These are phyloP conservation scores for Progne subis DNA, from an alignment of 2,113 vertebrate genomes.

Conservation along the genomic window DNA sequence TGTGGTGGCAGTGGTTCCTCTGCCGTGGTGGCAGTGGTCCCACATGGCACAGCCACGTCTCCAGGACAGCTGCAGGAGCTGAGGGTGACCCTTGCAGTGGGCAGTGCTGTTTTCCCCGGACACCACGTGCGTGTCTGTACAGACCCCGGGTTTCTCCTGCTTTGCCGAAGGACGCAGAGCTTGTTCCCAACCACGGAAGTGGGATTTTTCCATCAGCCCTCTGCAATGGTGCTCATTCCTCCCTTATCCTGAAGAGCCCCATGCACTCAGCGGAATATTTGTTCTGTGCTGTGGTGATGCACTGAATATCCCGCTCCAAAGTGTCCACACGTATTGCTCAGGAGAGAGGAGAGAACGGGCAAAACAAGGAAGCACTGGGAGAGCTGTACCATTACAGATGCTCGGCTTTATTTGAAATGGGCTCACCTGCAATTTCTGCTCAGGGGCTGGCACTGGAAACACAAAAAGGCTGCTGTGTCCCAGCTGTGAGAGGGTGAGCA, in stretches of 20 bases:
- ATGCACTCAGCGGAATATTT: neutral
- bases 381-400: too few species aligned
- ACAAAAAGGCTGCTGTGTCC: neutral
- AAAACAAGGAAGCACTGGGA: neutral
- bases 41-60: accelerated
- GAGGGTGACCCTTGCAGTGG: too few species aligned
- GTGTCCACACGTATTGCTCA: accelerated
- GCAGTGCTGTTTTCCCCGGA: neutral
- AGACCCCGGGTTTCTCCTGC: neutral
- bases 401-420: neutral
- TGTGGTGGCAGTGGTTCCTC: too few species aligned
- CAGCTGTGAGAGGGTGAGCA: neutral
- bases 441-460: neutral
- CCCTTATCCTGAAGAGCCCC: neutral
- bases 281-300: neutral
- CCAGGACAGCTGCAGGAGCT: neutral
- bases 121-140: accelerated
- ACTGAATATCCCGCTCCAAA: neutral
- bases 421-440: neutral
- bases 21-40: neutral
- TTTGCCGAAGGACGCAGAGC: neutral
- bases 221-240: neutral
- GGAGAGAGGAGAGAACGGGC: neutral
- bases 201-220: neutral
- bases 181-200: accelerated